phyloP scores from a whole-genome alignment of 2,888 invertebrate species.

The Drosophila macrospina region DNA sequence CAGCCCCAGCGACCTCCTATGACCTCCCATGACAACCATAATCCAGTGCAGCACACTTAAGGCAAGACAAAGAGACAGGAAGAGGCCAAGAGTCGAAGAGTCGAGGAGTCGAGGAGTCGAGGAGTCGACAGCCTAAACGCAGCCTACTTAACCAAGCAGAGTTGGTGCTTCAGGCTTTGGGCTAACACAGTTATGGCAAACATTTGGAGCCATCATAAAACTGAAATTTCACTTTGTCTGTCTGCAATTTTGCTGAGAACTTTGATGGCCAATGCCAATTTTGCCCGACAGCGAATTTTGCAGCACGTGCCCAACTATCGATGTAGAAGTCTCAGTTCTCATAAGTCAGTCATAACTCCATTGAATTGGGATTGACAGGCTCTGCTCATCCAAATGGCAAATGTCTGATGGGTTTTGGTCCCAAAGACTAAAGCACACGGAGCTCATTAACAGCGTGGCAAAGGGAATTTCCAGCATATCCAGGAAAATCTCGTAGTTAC shows the following conservation, averaged over 20 bases:
- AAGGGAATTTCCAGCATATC: not conserved
- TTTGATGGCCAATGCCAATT: constrained; percentile 11
- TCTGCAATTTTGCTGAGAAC: constrained; percentile 8
- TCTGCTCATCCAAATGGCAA: not conserved
- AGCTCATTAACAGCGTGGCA: not conserved
- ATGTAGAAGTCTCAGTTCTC: not conserved
- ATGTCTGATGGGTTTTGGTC: not conserved
- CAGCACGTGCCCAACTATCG: constrained; percentile 21
- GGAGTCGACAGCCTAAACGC: constrained; percentile 1
- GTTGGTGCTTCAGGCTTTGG: constrained; percentile 4
- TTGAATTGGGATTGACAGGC: constrained; percentile 8
- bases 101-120: not conserved
- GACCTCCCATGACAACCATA: constrained; percentile 22
- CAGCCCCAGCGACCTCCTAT: not conserved
- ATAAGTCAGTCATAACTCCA: constrained; percentile 2
- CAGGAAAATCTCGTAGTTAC: not conserved
- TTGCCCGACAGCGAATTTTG: constrained; percentile 18
- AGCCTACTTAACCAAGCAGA: not conserved
- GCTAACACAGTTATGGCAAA: constrained; percentile 14
- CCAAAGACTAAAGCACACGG: not conserved
- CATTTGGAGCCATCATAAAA: constrained; percentile 7
- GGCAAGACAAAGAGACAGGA: not conserved
- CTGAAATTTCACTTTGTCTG: not conserved
- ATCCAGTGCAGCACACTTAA: constrained; percentile 8
- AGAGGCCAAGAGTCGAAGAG: no score